Evolutionary conservation across 2,888 invertebrate species (phyloP).

Genomic region (Polylopha cassiicola): DNA sequence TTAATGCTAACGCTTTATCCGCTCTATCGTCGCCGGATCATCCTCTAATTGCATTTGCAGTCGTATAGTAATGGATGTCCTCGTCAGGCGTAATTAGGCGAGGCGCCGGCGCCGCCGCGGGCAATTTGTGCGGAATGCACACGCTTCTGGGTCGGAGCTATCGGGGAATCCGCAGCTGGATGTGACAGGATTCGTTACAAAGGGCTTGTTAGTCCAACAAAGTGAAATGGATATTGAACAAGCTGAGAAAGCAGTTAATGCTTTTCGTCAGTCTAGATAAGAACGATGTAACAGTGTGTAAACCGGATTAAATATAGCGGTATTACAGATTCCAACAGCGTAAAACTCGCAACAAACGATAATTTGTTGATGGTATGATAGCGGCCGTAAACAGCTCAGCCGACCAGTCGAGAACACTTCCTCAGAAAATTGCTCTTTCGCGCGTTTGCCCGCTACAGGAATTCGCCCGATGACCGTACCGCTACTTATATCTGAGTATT

Average conservation of each 20-base stretch:
- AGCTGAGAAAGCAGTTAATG: no score
- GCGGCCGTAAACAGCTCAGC: conserved; percentile 36
- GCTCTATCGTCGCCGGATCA: conserved; percentile 42
- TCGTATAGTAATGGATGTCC: conserved; percentile 70
- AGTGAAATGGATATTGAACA: no score
- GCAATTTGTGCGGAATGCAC: conserved; percentile 63
- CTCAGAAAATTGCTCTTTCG: conserved; percentile 52
- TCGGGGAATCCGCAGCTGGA: no score
- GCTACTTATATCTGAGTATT: conserved; percentile 15
- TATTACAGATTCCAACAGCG: conserved; percentile 22
- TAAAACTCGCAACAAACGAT: conserved; percentile 27
- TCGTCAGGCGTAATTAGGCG: conserved; percentile 53
- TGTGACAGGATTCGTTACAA: no score
- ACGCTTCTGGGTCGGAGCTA: conserved; percentile 26
- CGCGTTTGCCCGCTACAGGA: conserved; percentile 34
- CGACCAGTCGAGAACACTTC: conserved; percentile 44
- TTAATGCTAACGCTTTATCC: conserved; percentile 1
- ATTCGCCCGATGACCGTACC: conserved; percentile 29
- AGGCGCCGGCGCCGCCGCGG: conserved; percentile 53
- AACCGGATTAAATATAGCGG: conserved; percentile 33
- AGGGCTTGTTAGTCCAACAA: no score
- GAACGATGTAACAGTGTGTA: no score
- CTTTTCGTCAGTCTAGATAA: no score
- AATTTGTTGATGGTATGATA: conserved; percentile 38
- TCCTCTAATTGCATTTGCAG: conserved; percentile 65